A percentile compares a stretch with the other conserved stretches of the same genome.
phyloP scores from a whole-genome alignment of 2,113 vertebrate species.

The Equus quagga region DNA sequence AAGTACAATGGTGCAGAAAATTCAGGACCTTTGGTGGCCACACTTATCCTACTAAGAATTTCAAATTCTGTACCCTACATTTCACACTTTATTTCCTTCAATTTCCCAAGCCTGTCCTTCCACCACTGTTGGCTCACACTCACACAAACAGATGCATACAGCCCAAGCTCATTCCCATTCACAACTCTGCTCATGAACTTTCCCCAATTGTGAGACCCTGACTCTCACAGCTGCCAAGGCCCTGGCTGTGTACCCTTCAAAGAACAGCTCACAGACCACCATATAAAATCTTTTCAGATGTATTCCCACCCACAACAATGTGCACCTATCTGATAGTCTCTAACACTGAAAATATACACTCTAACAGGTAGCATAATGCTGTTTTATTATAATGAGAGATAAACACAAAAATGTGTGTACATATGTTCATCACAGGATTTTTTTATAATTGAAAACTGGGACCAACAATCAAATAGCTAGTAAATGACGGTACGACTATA shows the following conservation, averaged over 20 bases:
- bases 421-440: not conserved
- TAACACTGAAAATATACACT: not conserved
- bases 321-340: not conserved
- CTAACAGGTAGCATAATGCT: not conserved
- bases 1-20: not conserved
- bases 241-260: not conserved
- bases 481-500: not conserved
- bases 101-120: not conserved
- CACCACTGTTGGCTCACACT: not conserved
- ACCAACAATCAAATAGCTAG: not conserved
- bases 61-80: not conserved
- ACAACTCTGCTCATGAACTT: not conserved
- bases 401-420: not conserved
- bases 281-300: not conserved
- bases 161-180: not conserved
- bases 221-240: not conserved
- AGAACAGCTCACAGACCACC: not conserved
- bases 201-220: fast-evolving
- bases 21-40: not conserved
- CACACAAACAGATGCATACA: not conserved
- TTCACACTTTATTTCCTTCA: not conserved
- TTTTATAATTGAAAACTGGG: not conserved
- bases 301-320: not conserved
- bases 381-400: not conserved
- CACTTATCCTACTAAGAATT: not conserved